Percentiles rank a stretch among this genome's conserved stretches.
phyloP scores from a whole-genome alignment of 2,797 vertebrate species.

The Schizopygopsis malacanthus region DNA sequence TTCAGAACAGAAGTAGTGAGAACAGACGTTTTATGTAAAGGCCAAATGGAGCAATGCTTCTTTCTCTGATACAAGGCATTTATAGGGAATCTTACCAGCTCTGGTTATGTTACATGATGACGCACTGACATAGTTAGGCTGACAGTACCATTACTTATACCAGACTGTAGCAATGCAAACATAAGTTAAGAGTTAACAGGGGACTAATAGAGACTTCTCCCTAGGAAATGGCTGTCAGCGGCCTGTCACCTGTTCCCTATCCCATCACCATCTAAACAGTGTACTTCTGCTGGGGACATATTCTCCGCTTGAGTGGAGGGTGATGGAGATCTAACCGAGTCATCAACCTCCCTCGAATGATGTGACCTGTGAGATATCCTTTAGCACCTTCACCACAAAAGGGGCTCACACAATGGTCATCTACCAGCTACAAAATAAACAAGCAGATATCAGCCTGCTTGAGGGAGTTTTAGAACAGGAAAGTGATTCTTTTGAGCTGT shows the following conservation, averaged over 20 bases:
- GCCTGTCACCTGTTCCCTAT: conserved; percentile 61
- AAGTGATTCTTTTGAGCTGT: conserved; percentile 87
- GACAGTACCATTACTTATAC: conserved; percentile 17
- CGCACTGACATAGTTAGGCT: background rate
- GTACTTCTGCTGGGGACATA: conserved; percentile 72
- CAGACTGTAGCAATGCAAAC: conserved; percentile 51
- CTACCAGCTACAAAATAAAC: conserved; percentile 84
- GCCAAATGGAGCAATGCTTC: background rate
- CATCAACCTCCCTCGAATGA: conserved; percentile 87
- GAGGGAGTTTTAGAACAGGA: conserved; percentile 82
- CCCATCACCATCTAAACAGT: conserved; percentile 62
- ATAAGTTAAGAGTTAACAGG: conserved; percentile 47
- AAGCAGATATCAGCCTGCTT: conserved; percentile 84
- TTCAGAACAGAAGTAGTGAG: background rate
- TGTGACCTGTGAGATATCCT: conserved; percentile 85
- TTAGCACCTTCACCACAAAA: conserved; percentile 79
- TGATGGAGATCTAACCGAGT: conserved; percentile 89
- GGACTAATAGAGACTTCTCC: conserved; percentile 64
- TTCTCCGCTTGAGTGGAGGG: conserved; percentile 81
- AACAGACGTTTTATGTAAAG: background rate
- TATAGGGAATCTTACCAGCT: conserved; percentile 10
- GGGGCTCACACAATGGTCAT: conserved; percentile 83
- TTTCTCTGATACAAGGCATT: background rate
- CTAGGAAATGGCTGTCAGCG: conserved; percentile 58
- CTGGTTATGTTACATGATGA: background rate